Conservation (phyloP, 2,797 vertebrate genomes). For the Saxicola maurus region DNA sequence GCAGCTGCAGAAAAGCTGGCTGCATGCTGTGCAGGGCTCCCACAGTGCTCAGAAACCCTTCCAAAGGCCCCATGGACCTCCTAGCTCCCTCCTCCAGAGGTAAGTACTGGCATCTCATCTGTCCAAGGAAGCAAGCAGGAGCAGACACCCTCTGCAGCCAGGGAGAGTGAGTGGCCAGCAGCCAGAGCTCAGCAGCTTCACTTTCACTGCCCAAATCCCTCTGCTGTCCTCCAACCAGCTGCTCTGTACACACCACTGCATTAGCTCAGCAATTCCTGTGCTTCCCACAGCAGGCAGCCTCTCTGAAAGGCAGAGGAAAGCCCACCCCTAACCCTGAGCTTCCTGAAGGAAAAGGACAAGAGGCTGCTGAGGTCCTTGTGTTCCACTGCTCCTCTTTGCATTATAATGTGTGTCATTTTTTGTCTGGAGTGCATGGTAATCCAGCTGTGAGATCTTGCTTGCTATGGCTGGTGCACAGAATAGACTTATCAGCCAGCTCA, state of each 20-base stretch:
- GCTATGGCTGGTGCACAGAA: neutral
- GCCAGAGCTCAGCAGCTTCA: neutral
- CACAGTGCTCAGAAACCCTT: rapidly evolving
- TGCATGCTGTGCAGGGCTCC: neutral
- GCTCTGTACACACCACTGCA: neutral
- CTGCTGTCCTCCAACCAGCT: neutral
- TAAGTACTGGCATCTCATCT: neutral
- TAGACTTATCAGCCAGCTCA: neutral
- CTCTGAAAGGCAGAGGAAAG: neutral
- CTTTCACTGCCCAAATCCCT: neutral
- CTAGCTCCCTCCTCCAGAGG: neutral
- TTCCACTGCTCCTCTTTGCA: neutral
- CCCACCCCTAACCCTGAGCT: neutral
- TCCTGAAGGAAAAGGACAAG: neutral
- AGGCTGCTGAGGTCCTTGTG: rapidly evolving
- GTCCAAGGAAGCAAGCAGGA: neutral
- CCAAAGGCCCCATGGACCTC: neutral
- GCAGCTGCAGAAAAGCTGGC: neutral
- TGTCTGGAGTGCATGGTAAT: neutral
- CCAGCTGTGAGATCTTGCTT: neutral
- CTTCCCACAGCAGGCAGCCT: neutral
- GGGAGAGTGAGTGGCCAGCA: neutral
- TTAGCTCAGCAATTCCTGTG: neutral
- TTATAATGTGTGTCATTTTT: neutral
- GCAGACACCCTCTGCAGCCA: neutral